Evolutionary conservation across 2,113 vertebrate genomes (phyloP), one percentile per base, ranked within the genome.

Genomic region (Rattus rattus): DNA sequence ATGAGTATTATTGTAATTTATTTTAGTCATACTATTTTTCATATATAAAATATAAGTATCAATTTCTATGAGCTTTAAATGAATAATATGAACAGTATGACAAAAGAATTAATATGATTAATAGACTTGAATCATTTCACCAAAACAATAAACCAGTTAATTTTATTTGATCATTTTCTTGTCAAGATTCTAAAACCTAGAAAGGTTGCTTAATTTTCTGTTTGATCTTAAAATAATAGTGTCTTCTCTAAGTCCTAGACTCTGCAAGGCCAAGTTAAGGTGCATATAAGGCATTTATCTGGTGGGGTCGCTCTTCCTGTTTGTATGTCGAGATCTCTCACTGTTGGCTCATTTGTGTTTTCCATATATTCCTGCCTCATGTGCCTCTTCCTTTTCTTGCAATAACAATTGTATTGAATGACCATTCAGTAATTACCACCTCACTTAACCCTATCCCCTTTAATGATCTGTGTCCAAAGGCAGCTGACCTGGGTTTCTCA

Each of bases 21-120:
- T 22, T 95, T 93, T 56, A 54, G 28, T 80, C 19, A 14, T 92
- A 59, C 56, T 61, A 61, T 61, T 61, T n/a, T 73, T 87, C 90
- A 86, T 72, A 83, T 43, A 22, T 24, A 14, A 12, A 28, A 79
- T 79, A 30, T 14, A 52, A 1, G 4, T 47, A 67, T 9, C 47
- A 86, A 22, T 69, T 67, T 1, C 47, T 33, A 61, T 81, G 12
- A 83, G 6, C 12, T 80, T 69, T 91, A 79, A 86, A 52, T 59
- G 90, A 26, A 76, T 69, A 88, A 52, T 54, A 92, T 92, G 33
- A 96, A 39, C 19, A 43, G 43, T 43, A 43, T 43, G 43, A 43
- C 43, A 43, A 43, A 43, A 2, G 43, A 43, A 43, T 43, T 43
- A 43, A 43, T 43, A 43, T 43, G 2, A 43, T 43, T 43, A 87